Conservation (phyloP, 2,113 vertebrate species). For the Chloebia gouldiae region DNA sequence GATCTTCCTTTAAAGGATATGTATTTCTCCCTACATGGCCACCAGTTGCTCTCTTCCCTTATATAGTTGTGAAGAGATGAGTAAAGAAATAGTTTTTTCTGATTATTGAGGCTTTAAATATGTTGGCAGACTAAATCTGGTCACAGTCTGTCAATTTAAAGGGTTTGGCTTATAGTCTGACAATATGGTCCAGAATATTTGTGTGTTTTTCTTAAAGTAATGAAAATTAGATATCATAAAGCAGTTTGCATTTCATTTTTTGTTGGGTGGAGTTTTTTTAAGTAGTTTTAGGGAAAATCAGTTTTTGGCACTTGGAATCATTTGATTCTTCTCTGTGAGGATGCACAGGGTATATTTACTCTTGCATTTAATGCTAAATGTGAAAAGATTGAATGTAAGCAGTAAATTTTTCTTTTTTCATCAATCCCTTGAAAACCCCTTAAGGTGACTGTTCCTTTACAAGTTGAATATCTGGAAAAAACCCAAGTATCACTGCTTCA, state of each 20-base stretch:
- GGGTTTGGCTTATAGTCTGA: not conserved
- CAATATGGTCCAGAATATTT: not conserved
- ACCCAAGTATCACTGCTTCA: not conserved
- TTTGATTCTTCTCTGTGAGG: not conserved
- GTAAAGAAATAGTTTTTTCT: not conserved
- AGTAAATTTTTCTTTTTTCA: not conserved
- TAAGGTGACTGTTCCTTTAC: not conserved
- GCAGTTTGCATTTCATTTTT: not conserved
- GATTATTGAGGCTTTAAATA: not conserved
- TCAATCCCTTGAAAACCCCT: not conserved
- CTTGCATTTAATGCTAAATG: not conserved
- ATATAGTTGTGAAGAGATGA: not conserved
- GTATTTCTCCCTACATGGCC: not conserved
- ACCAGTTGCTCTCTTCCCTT: not conserved
- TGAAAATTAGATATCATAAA: not conserved
- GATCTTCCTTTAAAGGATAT: not conserved
- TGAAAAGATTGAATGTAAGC: not conserved
- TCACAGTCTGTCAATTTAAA: not conserved
- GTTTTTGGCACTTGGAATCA: not conserved
- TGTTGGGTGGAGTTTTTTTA: fast-evolving
- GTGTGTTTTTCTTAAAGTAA: not conserved
- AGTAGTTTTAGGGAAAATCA: not conserved
- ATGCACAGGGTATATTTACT: not conserved
- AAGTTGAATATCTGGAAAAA: not conserved
- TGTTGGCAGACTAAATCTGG: not conserved